Evolutionary conservation across 2,797 vertebrate species (phyloP), one percentile per base, ranked within the genome.

Genomic region (Hozukius guyotensis): DNA sequence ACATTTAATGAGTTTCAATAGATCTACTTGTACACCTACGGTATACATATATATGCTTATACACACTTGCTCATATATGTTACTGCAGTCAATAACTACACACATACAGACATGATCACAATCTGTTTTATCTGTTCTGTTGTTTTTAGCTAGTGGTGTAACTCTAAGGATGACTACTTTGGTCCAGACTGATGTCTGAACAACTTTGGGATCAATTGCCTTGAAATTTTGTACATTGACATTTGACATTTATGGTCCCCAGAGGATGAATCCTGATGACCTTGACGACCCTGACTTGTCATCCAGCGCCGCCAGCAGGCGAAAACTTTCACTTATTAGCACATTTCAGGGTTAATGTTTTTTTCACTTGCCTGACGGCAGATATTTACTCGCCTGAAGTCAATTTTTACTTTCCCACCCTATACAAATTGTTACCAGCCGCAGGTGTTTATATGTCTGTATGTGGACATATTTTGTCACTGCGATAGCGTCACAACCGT

Each of bases 311-410:
- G 18, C 14, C 29, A 59, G 56, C 56, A 27, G 14, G 14, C 2
- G 1, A 0, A 53, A 42, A 42, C 38, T 1, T 42, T 42, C 14
- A 42, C 38, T 42, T 42, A 0, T 42, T 42, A 42, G 38, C 38
- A 42, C 42, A 46, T 46, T 46, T 18, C 42, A 46, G 42, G 42
- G 14, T 46, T 46, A 46, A 46, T 8, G 16, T 0, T 42, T 42
- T 42, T 42, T 42, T 18, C 16, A 46, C 42, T 46, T 46, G 42
- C 0, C 42, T 18, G 42, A 0, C 1, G 42, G 42, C 3, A 46
- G 42, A 46, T 18, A 46, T 46, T 0, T 0, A 46, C 42, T 46
- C 0, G 14, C 42, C 42, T 46, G 42, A 46, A 18, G 46, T 49
- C 3, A 0, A 4, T 49, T 49, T 49, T 49, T 49, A 20, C 42